Conservation (phyloP, 2,888 invertebrate genomes). For the Sarcophaga subvicina region DNA sequence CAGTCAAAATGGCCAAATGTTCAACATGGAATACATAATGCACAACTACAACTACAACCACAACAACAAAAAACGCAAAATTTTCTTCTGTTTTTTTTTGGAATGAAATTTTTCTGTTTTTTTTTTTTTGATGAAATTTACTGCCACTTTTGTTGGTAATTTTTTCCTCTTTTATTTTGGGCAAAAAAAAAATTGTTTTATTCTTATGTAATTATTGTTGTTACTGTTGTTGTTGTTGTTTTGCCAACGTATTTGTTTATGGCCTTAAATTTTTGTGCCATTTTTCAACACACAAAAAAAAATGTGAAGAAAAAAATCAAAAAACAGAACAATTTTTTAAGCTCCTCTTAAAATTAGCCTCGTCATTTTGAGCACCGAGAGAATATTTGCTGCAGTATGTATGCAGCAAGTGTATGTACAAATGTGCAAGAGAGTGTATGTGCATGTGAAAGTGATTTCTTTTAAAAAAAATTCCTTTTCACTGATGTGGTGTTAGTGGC, state of each 20-base stretch:
- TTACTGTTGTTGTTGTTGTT: not conserved
- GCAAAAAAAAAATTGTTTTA: conserved; percentile 48
- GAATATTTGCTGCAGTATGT: too few species aligned
- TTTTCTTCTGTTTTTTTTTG: conserved; percentile 17
- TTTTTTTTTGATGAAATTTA: not conserved
- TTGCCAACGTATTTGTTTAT: conserved; percentile 46
- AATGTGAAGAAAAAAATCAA: not conserved
- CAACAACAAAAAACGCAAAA: conserved; percentile 40
- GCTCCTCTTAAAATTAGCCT: conserved; percentile 64
- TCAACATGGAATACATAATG: conserved; percentile 22
- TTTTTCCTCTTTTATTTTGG: not conserved
- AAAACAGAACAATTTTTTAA: conserved; percentile 40
- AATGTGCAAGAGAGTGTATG: too few species aligned
- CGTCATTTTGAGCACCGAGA: conserved; percentile 37
- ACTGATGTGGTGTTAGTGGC: conserved; percentile 40
- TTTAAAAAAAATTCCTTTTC: too few species aligned
- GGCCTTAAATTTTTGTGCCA: conserved; percentile 54
- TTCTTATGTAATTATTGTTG: not conserved
- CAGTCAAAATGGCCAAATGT: not conserved
- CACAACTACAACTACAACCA: conserved; percentile 16
- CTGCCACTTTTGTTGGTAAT: too few species aligned
- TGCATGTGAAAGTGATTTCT: too few species aligned
- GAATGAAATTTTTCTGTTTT: conserved; percentile 23
- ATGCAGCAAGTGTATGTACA: too few species aligned
- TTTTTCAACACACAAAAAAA: conserved; percentile 1